Conservation (phyloP, 2,888 invertebrate species). For the Deladenus siricidicola region DNA sequence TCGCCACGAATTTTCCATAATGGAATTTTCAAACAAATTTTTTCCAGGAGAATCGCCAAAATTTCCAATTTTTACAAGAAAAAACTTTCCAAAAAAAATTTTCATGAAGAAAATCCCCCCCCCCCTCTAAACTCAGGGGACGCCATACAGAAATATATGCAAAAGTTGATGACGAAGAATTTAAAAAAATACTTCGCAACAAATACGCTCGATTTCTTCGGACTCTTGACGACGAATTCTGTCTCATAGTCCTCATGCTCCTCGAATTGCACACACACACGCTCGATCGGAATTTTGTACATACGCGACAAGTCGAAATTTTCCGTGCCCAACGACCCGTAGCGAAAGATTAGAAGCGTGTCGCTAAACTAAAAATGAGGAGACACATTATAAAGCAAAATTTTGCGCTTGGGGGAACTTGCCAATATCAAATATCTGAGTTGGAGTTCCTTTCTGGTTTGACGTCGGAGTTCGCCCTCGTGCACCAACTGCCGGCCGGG, state of each 20-base stretch:
- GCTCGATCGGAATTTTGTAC: conserved; percentile 39
- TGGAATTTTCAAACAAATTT: too few species aligned
- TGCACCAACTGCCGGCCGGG: conserved; percentile 41
- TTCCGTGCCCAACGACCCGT: conserved; percentile 17
- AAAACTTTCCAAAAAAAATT: too few species aligned
- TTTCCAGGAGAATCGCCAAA: too few species aligned
- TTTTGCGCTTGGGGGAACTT: too few species aligned
- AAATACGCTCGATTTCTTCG: conserved; percentile 30
- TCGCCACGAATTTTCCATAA: too few species aligned
- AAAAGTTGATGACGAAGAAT: too few species aligned
- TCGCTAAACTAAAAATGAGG: conserved; percentile 39
- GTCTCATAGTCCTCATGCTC: conserved; percentile 31
- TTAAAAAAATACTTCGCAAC: conserved; percentile 22
- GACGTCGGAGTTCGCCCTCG: conserved; percentile 42
- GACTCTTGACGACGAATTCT: conserved; percentile 24
- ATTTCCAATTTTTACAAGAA: too few species aligned
- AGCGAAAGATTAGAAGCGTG: conserved; percentile 43
- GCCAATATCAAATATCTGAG: conserved; percentile 40
- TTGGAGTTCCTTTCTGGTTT: conserved; percentile 42
- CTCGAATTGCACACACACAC: conserved; percentile 24
- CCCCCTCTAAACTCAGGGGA: too few species aligned
- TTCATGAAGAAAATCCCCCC: too few species aligned
- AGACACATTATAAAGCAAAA: too few species aligned
- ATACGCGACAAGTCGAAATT: conserved; percentile 32
- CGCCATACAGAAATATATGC: too few species aligned